phyloP scores from a whole-genome alignment of 2,888 invertebrate species.

The Phortica okadai region DNA sequence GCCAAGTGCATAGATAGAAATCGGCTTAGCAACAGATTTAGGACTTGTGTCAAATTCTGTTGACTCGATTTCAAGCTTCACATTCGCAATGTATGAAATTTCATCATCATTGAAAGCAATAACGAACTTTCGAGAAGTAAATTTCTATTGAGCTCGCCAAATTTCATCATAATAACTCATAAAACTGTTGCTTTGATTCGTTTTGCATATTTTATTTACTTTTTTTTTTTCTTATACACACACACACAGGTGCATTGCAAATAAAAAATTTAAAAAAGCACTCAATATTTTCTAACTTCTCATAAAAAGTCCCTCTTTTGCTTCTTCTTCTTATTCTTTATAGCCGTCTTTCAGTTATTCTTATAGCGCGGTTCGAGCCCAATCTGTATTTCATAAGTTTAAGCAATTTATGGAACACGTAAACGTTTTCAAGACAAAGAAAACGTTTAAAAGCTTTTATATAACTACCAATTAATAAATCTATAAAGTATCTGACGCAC shows the following conservation, averaged over 20 bases:
- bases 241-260: slow-evolving; percentile 15
- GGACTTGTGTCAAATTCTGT: background rate
- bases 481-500: too few species aligned
- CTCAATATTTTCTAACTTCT: too few species aligned
- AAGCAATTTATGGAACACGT: background rate
- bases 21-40: slow-evolving; percentile 27
- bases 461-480: too few species aligned
- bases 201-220: too few species aligned
- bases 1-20: slow-evolving; percentile 19
- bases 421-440: background rate
- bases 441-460: background rate
- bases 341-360: too few species aligned
- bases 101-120: background rate
- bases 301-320: too few species aligned
- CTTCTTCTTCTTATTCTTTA: background rate
- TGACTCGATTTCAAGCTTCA: background rate
- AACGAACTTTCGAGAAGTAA: too few species aligned
- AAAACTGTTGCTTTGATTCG: too few species aligned
- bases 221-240: slow-evolving; percentile 32
- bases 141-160: too few species aligned
- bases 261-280: too few species aligned
- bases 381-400: background rate
- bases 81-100: background rate
- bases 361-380: background rate
- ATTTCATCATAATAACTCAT: too few species aligned